Evolutionary conservation across 2,113 vertebrate genomes (phyloP), one percentile per base, ranked within the genome.

Genomic region (Cettia cetti): DNA sequence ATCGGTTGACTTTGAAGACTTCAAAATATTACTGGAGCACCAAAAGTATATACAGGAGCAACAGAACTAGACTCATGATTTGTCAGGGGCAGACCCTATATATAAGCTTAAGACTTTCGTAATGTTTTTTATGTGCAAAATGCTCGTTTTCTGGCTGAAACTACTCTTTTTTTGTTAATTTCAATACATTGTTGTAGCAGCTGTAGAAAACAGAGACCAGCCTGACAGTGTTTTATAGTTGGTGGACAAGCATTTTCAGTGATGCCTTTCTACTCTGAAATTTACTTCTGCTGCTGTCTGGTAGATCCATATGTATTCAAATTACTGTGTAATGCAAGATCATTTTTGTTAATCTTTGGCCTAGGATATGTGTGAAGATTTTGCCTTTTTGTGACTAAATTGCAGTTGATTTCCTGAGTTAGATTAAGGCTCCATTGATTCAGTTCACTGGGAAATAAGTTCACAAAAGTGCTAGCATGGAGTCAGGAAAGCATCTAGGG

Each of bases 401-500:
- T 72, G 77, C 45, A 23, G 27, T 87, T 89, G 54, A 44, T 86
- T 92, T 95, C 86, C 74, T 79, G 83, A 72, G n/a, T 86, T 85
- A 75, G 49, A 30, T 86, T 95, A n/a, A 71, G 82, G 28, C 45
- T 89, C 40, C 42, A 39, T 80, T 83, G 79, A 76, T 91, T 72
- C 2, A 5, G 81, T 90, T 93, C 84, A 59, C 37, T 77, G 71
- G 66, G 64, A 93, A 77, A 2, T 61, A 94, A 90, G 63, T 90
- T 95, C 50, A 86, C 63, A 39, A 33, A 88, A 93, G 71, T 42
- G 59, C 56, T 70, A 45, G 33, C 6, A 1, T 23, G 44, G 44
- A 84, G 59, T 88, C 63, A 93, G 90, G 90, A 90, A 92, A 72
- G 59, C 85, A 88, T 87, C 78, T 92, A 30, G 89, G 64, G 59